phyloP scores from a whole-genome alignment of 2,113 vertebrate genomes.

The Chionis minor region DNA sequence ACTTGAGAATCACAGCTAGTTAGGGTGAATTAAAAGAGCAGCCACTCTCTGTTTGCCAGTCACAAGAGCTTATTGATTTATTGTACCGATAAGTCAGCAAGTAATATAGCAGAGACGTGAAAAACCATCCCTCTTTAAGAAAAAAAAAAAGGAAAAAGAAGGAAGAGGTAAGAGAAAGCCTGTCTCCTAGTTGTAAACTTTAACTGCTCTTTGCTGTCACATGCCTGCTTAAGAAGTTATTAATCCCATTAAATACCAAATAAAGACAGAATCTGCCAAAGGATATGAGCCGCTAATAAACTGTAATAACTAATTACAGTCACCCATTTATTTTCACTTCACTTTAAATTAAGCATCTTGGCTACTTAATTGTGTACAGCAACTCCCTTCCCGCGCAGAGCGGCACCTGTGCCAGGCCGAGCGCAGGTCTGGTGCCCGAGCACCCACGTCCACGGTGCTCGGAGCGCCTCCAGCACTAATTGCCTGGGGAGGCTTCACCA shows the following conservation, averaged over 20 bases:
- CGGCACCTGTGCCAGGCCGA: background rate
- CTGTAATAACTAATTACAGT: conserved; percentile 42
- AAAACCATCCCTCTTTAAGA: background rate
- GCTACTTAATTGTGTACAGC: background rate
- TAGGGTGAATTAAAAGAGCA: background rate
- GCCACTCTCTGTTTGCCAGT: background rate
- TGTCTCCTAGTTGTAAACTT: background rate
- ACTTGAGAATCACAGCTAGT: background rate
- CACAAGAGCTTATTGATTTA: background rate
- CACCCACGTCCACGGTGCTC: fast-evolving
- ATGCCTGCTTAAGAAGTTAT: conserved; percentile 22
- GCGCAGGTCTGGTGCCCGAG: background rate
- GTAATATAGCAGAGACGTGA: background rate
- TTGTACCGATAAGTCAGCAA: background rate
- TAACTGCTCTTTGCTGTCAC: background rate
- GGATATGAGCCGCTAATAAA: conserved; percentile 35
- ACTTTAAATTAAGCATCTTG: conserved; percentile 5
- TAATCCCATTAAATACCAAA: conserved; percentile 28
- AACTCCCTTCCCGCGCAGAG: background rate
- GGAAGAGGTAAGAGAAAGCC: background rate
- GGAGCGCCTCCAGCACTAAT: background rate
- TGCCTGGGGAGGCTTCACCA: background rate
- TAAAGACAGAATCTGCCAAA: conserved; percentile 33
- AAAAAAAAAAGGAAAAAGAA: background rate
- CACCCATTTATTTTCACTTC: conserved; percentile 16